These are phyloP conservation scores for Entelurus aequoreus DNA, from an alignment of 2,113 vertebrate genomes.

Conservation along the genomic window DNA sequence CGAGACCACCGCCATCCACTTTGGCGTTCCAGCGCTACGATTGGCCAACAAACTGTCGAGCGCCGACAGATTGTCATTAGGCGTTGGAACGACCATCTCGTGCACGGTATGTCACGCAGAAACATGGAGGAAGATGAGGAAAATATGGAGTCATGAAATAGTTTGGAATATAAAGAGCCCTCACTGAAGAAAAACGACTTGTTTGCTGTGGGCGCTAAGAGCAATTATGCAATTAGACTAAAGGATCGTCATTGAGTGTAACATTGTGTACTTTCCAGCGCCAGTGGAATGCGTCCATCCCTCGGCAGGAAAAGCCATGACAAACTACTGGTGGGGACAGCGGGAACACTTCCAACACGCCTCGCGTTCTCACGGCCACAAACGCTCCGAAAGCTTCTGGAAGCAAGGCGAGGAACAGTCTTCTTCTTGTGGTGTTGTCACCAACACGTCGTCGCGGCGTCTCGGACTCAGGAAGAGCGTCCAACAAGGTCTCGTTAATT, in stretches of 20 bases:
- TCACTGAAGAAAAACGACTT: constrained; percentile 24
- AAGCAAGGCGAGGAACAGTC: no score
- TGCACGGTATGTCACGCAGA: constrained; percentile 25
- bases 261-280: constrained; percentile 40
- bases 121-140: constrained; percentile 38
- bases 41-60: no score
- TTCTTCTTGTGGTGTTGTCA: no score
- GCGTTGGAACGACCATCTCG: no score
- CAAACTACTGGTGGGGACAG: constrained; percentile 40
- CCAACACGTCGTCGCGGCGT: no score
- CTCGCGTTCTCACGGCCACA: no score
- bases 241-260: constrained; percentile 47
- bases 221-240: constrained; percentile 15
- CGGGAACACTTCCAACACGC: background rate
- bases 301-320: constrained; percentile 57
- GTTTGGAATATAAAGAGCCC: constrained; percentile 61
- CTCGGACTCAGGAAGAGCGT: no score
- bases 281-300: constrained; percentile 46
- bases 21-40: no score
- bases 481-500: no score
- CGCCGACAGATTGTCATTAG: no score
- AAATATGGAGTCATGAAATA: constrained; percentile 21
- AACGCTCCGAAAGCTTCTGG: no score
- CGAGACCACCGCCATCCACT: no score
- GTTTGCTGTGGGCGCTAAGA: constrained; percentile 17